phyloP scores from a whole-genome alignment of 2,888 invertebrate genomes.

The Apodemia hepburni region DNA sequence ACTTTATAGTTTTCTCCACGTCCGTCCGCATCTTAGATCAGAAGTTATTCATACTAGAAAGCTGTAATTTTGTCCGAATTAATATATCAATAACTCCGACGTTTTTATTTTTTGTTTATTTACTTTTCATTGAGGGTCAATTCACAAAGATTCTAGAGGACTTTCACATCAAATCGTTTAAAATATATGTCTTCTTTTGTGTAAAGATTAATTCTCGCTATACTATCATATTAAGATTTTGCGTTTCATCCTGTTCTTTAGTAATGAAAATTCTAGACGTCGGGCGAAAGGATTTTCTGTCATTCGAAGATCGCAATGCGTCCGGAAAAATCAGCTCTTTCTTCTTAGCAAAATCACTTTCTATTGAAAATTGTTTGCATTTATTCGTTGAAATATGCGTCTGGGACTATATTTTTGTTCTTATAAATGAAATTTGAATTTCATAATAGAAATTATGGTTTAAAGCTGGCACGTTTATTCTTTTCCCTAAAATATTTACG shows the following conservation, averaged over 20 bases:
- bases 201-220: conserved; percentile 28
- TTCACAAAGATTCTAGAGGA: too few relatives aligned
- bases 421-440: background rate
- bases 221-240: conserved; percentile 32
- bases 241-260: conserved; percentile 38
- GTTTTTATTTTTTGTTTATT: too few relatives aligned
- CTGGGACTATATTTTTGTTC: conserved; percentile 8
- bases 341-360: conserved; percentile 32
- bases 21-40: too few relatives aligned
- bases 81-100: too few relatives aligned
- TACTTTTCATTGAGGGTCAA: too few relatives aligned
- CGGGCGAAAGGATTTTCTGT: conserved; percentile 47
- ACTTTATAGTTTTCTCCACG: too few relatives aligned
- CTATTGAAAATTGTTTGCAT: conserved; percentile 24
- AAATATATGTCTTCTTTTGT: background rate
- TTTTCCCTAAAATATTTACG: background rate
- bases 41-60: too few relatives aligned
- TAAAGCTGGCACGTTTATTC: background rate
- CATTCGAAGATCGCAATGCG: conserved; percentile 43
- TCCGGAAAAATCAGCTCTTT: conserved; percentile 34
- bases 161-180: background rate
- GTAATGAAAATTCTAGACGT: conserved; percentile 59
- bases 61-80: too few relatives aligned
- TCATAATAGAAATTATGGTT: background rate
- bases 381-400: conserved; percentile 10